Percentiles rank a stretch among this genome's conserved stretches.
Evolutionary conservation across 2,797 vertebrate species (phyloP).

Genomic region (Spheniscus humboldti): DNA sequence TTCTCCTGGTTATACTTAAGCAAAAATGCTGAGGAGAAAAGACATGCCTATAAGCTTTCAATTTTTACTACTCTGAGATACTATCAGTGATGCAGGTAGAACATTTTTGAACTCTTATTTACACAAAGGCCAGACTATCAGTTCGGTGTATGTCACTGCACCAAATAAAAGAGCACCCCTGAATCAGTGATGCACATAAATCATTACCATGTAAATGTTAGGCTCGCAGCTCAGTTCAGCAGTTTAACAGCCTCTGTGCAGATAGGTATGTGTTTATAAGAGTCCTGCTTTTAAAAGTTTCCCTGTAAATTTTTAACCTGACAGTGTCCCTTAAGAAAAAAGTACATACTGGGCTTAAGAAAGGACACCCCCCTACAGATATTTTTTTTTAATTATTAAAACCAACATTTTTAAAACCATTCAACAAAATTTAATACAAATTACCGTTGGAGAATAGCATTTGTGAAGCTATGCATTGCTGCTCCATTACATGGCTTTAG

Average conservation of each 20-base stretch:
- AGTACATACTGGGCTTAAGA: not conserved
- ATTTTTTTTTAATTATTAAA: constrained; percentile 62
- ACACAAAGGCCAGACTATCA: not conserved
- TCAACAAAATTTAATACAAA: constrained; percentile 54
- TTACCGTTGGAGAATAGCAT: not conserved
- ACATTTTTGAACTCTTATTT: not conserved
- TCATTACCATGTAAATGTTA: not conserved
- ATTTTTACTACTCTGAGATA: not conserved
- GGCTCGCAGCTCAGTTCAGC: not conserved
- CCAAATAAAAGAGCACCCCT: not conserved
- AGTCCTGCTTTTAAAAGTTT: not conserved
- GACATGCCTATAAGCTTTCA: not conserved
- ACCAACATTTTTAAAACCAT: constrained; percentile 28
- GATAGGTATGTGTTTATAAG: rapidly evolving
- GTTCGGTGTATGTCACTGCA: not conserved
- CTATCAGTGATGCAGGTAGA: not conserved
- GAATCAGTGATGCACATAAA: not conserved
- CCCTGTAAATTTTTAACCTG: not conserved
- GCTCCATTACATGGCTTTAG: constrained; percentile 60
- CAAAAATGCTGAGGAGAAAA: not conserved
- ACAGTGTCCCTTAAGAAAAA: not conserved
- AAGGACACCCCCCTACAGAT: not conserved
- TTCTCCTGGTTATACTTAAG: not conserved
- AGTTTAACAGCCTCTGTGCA: not conserved
- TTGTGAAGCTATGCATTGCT: constrained; percentile 22